Evolutionary conservation across 1,140 invertebrate species (phyloP), one percentile per base, ranked within the genome.

Genomic region (Pemphigus obesinymphae): DNA sequence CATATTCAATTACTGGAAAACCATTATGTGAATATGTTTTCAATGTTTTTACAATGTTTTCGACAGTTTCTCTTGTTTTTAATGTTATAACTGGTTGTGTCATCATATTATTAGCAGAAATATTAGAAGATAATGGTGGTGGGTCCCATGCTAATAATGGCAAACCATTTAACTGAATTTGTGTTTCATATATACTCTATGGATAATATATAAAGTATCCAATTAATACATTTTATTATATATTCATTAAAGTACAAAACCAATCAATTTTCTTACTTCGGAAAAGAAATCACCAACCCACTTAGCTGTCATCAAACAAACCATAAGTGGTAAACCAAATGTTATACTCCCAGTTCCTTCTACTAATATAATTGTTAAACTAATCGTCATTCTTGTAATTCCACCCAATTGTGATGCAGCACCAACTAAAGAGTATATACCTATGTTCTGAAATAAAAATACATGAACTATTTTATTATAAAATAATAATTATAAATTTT

Each of bases 201-300:
- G 20, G 29, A 72, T 40, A 37, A 29, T 26, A 29, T 3, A 73
- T 23, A 73, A 45, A 73, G 53, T 31, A 31, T 10, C 23, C 0
- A 26, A 15, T 26, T 40, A 61, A 26, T 31, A 29, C 13, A 26
- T 15, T 53, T 6, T 8, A 53, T 58, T 58, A 29, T 40, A 40
- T 8, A 40, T 40, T 40, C 3, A 5, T 40, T 3, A 8, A 40
- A 40, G 8, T 40, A 40, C 45, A 43, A 48, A 48, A 48, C 13
- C 2, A 48, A 31, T 34, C n/a, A 23, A 40, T 68, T 40, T 17
- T n/a, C 85, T 86, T 88, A 94, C 95, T 89, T 98, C 96, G 85
- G 95, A 99, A 85, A 99, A 99, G 87, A 94, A 97, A 87, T 99
- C 97, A 10, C 96, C 98, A 8, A 97, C 93, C 95, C 96, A 99